Conservation (phyloP, 2,888 invertebrate genomes). For the Steinernema carpocapsae region DNA sequence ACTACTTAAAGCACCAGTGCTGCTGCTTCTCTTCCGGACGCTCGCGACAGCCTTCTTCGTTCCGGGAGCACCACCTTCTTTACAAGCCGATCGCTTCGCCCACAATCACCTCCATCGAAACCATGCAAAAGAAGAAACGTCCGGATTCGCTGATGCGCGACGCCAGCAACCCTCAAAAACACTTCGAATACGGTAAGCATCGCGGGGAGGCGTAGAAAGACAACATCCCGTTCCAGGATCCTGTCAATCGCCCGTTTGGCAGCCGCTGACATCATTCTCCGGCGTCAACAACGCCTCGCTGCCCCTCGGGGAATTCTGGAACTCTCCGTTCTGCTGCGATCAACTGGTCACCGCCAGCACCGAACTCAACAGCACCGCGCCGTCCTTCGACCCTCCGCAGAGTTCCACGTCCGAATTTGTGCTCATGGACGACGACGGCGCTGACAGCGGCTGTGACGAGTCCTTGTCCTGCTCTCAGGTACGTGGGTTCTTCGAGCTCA, state of each 20-base stretch:
- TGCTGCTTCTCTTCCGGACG: background rate
- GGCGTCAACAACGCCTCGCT: background rate
- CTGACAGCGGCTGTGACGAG: constrained; percentile 57
- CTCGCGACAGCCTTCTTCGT: background rate
- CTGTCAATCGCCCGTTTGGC: constrained; percentile 24
- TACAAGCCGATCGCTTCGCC: constrained; percentile 20
- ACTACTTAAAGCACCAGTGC: constrained; percentile 18
- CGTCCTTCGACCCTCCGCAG: constrained; percentile 1
- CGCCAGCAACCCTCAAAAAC: constrained; percentile 13
- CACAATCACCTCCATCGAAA: background rate
- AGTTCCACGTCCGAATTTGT: constrained; percentile 39
- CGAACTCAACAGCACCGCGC: constrained; percentile 29
- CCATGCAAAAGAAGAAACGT: background rate
- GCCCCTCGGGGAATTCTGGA: constrained; percentile 21
- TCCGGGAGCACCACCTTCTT: background rate
- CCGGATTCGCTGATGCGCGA: constrained; percentile 12
- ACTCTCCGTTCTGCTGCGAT: constrained; percentile 11
- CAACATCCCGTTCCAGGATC: constrained; percentile 1
- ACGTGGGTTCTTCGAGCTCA: background rate
- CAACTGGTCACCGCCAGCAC: constrained; percentile 21
- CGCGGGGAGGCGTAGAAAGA: background rate
- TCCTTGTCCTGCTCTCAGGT: constrained; percentile 25
- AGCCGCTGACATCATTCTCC: background rate
- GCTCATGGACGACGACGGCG: constrained; percentile 52
- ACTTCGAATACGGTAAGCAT: constrained; percentile 8